Conservation (phyloP, 2,113 vertebrate species). For the Oncorhynchus kisutch region DNA sequence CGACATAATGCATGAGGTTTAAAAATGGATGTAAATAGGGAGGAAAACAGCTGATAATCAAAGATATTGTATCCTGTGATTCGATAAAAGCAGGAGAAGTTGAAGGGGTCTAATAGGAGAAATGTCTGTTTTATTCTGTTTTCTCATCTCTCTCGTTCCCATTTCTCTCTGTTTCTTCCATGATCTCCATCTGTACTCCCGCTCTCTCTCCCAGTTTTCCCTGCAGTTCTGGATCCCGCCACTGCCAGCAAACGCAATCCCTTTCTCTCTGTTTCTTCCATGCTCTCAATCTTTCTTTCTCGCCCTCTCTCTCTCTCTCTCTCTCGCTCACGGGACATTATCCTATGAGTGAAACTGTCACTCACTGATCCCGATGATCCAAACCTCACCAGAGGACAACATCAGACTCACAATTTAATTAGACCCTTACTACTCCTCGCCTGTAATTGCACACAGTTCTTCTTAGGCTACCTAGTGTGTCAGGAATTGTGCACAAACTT, state of each 20-base stretch:
- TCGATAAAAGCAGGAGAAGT: background rate
- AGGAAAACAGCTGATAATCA: slow-evolving; percentile 1
- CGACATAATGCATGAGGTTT: background rate
- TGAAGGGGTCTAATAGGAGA: background rate
- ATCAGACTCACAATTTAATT: too few species aligned
- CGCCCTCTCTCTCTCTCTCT: background rate
- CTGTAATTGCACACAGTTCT: too few species aligned
- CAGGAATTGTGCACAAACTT: background rate
- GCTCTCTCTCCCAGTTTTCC: background rate
- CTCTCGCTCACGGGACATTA: background rate
- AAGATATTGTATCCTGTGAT: background rate
- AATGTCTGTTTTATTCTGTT: too few species aligned
- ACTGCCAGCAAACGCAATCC: background rate
- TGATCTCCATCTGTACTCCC: too few species aligned
- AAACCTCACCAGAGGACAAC: too few species aligned
- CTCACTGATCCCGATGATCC: too few species aligned
- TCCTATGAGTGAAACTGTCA: too few species aligned
- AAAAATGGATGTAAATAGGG: background rate
- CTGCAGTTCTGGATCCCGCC: background rate
- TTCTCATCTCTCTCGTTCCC: too few species aligned
- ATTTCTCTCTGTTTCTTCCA: too few species aligned
- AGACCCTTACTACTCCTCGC: too few species aligned
- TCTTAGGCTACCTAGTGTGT: too few species aligned
- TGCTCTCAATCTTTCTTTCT: background rate
- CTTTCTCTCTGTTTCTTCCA: background rate